Percentiles rank a stretch among this genome's conserved stretches.
These are phyloP conservation scores for Drosophila sucinea DNA, from an alignment of 1,140 invertebrate species.

Conservation along the genomic window DNA sequence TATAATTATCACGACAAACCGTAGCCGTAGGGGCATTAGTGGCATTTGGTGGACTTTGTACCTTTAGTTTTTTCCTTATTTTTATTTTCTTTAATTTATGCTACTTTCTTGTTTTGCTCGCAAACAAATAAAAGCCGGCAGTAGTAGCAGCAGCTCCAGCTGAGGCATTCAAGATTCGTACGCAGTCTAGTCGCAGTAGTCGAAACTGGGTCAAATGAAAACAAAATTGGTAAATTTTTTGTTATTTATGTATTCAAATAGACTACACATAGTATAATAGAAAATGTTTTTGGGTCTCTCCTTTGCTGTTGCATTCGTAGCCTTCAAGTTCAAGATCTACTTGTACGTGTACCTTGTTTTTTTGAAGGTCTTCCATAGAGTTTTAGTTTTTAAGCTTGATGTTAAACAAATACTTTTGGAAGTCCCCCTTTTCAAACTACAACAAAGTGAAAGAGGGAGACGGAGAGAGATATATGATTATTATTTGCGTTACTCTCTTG, in stretches of 20 bases:
- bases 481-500: neutral
- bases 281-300: neutral
- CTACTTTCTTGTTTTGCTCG: constrained; percentile 40
- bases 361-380: neutral
- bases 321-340: constrained; percentile 10
- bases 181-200: constrained; percentile 12
- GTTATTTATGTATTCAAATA: neutral
- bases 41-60: constrained; percentile 49
- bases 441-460: neutral
- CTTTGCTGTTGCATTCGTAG: neutral
- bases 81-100: constrained; percentile 23
- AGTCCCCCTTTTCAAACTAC: too few relatives aligned
- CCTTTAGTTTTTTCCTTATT: constrained; percentile 29
- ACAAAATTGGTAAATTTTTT: constrained; percentile 46
- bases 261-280: neutral
- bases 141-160: constrained; percentile 33
- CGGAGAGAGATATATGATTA: neutral
- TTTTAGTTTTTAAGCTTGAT: neutral
- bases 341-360: neutral
- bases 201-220: constrained; percentile 69
- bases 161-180: constrained; percentile 16
- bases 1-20: constrained; percentile 38
- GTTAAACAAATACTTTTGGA: too few relatives aligned
- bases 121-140: constrained; percentile 73
- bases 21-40: constrained; percentile 2